Conservation (phyloP, 2,797 vertebrate species). For the Carcharodon carcharias region DNA sequence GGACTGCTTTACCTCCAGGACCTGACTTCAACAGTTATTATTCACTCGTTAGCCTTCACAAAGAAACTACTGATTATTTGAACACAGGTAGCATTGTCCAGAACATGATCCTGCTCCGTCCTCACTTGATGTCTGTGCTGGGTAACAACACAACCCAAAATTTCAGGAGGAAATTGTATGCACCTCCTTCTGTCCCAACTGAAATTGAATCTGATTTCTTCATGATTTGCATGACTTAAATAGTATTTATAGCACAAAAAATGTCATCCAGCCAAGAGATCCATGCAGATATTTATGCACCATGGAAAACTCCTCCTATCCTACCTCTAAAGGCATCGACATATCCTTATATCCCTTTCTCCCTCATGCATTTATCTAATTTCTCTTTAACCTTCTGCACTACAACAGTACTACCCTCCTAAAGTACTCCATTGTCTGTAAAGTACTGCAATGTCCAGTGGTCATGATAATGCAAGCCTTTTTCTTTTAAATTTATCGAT, state of each 20-base stretch:
- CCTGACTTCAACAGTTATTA: not conserved
- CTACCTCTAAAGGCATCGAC: not conserved
- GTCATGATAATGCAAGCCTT: no score
- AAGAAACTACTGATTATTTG: not conserved
- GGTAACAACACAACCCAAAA: not conserved
- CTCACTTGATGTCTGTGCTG: not conserved
- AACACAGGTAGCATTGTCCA: not conserved
- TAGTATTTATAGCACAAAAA: not conserved
- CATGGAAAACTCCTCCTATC: not conserved
- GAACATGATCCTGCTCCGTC: not conserved
- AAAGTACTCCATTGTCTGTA: no score
- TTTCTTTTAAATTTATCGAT: not conserved
- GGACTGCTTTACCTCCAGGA: not conserved
- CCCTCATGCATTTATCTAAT: not conserved
- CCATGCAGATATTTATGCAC: not conserved
- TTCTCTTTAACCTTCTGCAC: not conserved
- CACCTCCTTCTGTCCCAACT: not conserved
- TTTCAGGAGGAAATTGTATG: not conserved
- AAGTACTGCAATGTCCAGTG: no score
- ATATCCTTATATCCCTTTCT: not conserved
- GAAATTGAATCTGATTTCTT: not conserved
- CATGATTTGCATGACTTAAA: not conserved
- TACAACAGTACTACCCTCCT: no score
- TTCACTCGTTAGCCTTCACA: not conserved
- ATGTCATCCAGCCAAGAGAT: not conserved